phyloP scores from a whole-genome alignment of 92 coral and sea anemone species.

The Epizoanthus fatuus region DNA sequence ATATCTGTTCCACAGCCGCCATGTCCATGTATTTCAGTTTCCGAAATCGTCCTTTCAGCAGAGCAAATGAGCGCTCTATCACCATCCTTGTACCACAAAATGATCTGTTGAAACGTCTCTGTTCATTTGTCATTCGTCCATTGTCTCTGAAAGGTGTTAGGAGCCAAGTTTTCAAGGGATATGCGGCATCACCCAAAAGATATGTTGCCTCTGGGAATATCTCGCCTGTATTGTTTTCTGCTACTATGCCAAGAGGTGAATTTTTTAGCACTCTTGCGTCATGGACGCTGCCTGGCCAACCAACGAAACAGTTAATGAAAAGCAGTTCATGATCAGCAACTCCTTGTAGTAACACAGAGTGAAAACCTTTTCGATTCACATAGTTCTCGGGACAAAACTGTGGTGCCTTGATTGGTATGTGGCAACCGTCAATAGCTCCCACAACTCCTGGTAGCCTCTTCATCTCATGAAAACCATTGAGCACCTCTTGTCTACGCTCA shows the following conservation, averaged over 20 bases:
- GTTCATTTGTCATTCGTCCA: no score
- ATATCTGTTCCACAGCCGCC: no score
- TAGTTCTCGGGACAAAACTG: background rate
- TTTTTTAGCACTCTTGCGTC: background rate
- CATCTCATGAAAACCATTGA: background rate
- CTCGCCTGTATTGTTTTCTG: no score
- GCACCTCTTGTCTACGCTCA: background rate
- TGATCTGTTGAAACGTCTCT: no score
- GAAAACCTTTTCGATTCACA: background rate
- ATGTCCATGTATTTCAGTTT: no score
- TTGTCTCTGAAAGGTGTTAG: no score
- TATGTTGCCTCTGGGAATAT: no score
- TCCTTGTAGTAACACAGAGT: background rate
- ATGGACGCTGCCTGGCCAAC: constrained; percentile 15
- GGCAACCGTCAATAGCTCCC: constrained; percentile 1
- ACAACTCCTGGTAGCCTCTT: background rate
- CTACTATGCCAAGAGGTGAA: background rate
- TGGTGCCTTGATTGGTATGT: constrained; percentile 2
- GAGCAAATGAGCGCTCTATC: no score
- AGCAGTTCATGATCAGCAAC: background rate
- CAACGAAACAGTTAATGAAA: background rate
- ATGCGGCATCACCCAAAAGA: no score
- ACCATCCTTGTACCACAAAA: no score
- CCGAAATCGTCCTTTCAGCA: no score
- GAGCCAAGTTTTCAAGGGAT: no score